Evolutionary conservation across 2,888 invertebrate genomes (phyloP).

Genomic region (Syrphus vitripennis): DNA sequence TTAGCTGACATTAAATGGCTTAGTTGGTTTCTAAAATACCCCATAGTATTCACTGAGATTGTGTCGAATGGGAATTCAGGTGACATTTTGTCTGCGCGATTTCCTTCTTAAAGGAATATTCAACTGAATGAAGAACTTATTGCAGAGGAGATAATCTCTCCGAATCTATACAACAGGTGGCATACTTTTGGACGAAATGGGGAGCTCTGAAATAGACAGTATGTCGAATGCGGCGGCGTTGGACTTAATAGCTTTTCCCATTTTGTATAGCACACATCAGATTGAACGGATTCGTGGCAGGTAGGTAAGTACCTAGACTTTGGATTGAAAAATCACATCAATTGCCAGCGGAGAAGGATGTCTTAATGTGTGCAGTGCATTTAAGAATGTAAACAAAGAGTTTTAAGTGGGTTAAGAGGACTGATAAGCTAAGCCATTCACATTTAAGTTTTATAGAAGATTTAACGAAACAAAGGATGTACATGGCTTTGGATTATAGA

Average conservation of each 20-base stretch:
- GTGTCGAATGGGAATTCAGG: constrained; percentile 31
- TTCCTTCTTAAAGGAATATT: constrained; percentile 17
- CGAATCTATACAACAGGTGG: constrained; percentile 51
- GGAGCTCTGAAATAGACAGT: background rate
- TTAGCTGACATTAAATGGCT: constrained; percentile 62
- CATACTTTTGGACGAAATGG: background rate
- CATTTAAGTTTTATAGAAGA: background rate
- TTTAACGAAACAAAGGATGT: background rate
- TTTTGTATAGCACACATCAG: background rate
- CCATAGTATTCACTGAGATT: background rate
- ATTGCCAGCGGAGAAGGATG: background rate
- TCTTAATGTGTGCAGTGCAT: background rate
- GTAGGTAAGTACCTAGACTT: background rate
- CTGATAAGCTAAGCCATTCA: background rate
- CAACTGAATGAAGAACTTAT: constrained; percentile 13
- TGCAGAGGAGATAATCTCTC: constrained; percentile 28
- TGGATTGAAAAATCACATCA: background rate
- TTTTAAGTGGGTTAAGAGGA: constrained; percentile 13
- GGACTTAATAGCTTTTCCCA: constrained; percentile 43
- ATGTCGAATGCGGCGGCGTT: background rate
- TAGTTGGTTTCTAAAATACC: constrained; percentile 11
- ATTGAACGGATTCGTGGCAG: background rate
- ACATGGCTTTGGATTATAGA: too few relatives aligned
- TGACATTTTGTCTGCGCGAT: constrained; percentile 63
- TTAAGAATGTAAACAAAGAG: background rate